Evolutionary conservation across 23 tunicate genomes (phyloP).

Genomic region (Ciona savignyi): DNA sequence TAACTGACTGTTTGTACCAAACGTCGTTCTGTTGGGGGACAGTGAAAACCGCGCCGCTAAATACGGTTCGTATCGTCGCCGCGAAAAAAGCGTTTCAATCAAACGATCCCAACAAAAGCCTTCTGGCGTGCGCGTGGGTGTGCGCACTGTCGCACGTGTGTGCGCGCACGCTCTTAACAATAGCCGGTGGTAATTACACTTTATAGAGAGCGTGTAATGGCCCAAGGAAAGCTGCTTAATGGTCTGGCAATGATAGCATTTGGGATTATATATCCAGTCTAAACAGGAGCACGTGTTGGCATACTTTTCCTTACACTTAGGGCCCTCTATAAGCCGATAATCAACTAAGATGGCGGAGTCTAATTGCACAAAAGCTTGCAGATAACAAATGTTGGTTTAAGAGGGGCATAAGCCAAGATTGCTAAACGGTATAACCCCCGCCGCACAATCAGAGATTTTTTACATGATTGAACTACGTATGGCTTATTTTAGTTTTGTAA

Average conservation of each 20-base stretch:
- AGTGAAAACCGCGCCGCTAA: neutral
- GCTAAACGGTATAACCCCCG: too few species aligned
- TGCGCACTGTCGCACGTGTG: neutral
- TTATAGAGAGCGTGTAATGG: neutral
- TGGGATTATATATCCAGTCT: neutral
- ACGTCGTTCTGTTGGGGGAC: too few species aligned
- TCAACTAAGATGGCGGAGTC: neutral
- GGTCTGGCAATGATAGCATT: slow-evolving; percentile 1
- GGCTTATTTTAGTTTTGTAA: too few species aligned
- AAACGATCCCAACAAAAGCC: neutral
- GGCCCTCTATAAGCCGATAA: neutral
- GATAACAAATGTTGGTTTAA: neutral
- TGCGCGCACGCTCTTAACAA: neutral
- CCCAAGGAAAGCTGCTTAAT: neutral
- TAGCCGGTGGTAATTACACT: neutral
- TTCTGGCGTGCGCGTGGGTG: slow-evolving; percentile 1
- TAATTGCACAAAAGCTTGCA: neutral
- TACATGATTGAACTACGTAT: too few species aligned
- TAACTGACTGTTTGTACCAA: too few species aligned
- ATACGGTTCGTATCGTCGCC: too few species aligned
- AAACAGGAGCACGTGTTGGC: neutral
- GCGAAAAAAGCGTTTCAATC: neutral
- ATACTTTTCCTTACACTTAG: neutral
- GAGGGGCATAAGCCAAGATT: too few species aligned
- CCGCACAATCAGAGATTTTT: too few species aligned